Evolutionary conservation across 2,888 invertebrate species (phyloP), one percentile per base, ranked within the genome.

Genomic region (Coleophora deauratella): DNA sequence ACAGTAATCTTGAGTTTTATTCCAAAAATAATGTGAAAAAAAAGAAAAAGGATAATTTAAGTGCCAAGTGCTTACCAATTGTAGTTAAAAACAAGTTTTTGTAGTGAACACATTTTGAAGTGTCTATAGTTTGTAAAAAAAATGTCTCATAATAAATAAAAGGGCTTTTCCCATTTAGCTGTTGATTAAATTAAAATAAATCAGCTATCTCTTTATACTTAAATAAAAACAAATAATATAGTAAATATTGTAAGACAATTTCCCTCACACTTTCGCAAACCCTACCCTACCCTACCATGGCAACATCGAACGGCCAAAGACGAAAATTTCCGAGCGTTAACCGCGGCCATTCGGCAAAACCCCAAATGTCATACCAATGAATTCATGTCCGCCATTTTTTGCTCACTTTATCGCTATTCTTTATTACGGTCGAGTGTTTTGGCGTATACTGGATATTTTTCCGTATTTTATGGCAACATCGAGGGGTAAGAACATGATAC

Each of bases 281-380:
- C 31, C 9, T 31, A n/a, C n/a, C n/a, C n/a, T n/a, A n/a, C n/a
- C 10, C 31, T 1, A 27, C 42, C 41, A 44, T 42, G 44, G 45
- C 37, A 37, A 37, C 37, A 37, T 30, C 30, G 31, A 37, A 37
- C 9, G n/a, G 28, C 40, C 63, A 61, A 62, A 49, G 60, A 58
- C 59, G 62, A 59, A 59, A 62, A 54, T 58, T 62, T 54, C 62
- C 60, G 52, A 54, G 69, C 69, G 57, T 74, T 75, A 79, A 74
- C 73, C 69, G 71, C 68, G 78, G 66, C 77, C 78, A 74, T 81
- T 78, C 67, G 66, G 62, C 62, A 58, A 70, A 71, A 70, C 72
- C 78, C 70, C 78, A 69, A 82, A 85, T 80, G 84, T 81, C 82
- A 84, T 84, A 84, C 75, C 85, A 70, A 84, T 85, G 85, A 82